These are phyloP conservation scores for Nymphalis urticae DNA, from an alignment of 2,888 invertebrate genomes.

Conservation along the genomic window DNA sequence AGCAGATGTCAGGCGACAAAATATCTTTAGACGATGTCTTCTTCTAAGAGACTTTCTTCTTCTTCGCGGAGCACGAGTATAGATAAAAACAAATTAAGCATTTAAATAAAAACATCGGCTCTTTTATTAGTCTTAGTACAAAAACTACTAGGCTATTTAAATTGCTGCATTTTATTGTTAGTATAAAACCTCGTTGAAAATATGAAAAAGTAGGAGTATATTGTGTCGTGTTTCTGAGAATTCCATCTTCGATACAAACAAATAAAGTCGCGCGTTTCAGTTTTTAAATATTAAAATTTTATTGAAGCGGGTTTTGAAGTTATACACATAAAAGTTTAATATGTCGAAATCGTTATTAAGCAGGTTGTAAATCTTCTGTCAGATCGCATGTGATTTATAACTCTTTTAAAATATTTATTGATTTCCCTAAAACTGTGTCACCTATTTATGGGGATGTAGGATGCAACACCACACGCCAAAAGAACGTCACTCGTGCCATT, in stretches of 20 bases:
- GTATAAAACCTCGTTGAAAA: too few relatives aligned
- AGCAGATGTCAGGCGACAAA: too few relatives aligned
- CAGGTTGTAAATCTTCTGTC: constrained; percentile 30
- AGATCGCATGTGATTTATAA: constrained; percentile 30
- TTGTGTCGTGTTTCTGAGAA: too few relatives aligned
- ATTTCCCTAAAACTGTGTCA: constrained; percentile 34
- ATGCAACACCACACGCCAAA: background rate
- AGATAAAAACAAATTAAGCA: too few relatives aligned
- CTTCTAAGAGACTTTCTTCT: too few relatives aligned
- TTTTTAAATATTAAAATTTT: background rate
- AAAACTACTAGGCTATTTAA: too few relatives aligned
- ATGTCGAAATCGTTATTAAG: constrained; percentile 25
- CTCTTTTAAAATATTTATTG: constrained; percentile 35
- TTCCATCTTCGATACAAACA: background rate
- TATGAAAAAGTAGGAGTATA: too few relatives aligned
- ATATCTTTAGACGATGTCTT: too few relatives aligned
- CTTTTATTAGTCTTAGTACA: too few relatives aligned
- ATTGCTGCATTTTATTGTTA: too few relatives aligned
- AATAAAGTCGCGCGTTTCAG: background rate
- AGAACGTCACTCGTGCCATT: background rate
- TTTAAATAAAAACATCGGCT: too few relatives aligned
- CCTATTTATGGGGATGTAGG: constrained; percentile 21
- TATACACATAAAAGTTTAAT: constrained; percentile 21
- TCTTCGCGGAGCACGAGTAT: too few relatives aligned
- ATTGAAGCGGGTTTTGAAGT: background rate